phyloP scores from a whole-genome alignment of 2,888 invertebrate genomes.

The Synanthedon andrenaeformis region DNA sequence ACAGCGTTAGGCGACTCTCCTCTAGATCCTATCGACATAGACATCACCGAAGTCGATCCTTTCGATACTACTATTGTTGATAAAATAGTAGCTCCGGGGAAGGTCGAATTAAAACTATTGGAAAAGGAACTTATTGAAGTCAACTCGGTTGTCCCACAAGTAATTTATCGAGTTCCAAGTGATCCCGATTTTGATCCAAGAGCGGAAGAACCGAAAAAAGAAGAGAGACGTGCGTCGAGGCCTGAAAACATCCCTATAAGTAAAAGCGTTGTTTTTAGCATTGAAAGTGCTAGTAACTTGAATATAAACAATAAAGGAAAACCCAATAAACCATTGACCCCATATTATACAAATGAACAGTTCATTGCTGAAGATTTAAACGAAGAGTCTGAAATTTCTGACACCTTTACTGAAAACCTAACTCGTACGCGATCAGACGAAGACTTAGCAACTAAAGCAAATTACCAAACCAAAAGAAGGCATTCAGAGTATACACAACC shows the following conservation, averaged over 20 bases:
- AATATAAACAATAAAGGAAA: slow-evolving; percentile 74
- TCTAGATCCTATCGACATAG: slow-evolving; percentile 72
- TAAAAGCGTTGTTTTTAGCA: slow-evolving; percentile 67
- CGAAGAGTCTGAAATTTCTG: slow-evolving; percentile 74
- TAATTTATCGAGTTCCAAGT: slow-evolving; percentile 63
- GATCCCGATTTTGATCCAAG: slow-evolving; percentile 89
- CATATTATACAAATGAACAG: slow-evolving; percentile 79
- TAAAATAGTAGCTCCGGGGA: slow-evolving; percentile 79
- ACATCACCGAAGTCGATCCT: slow-evolving; percentile 77
- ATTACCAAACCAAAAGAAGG: slow-evolving; percentile 47
- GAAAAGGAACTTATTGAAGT: slow-evolving; percentile 80
- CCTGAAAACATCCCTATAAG: slow-evolving; percentile 70
- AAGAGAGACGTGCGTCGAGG: slow-evolving; percentile 72
- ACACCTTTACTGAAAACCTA: slow-evolving; percentile 72
- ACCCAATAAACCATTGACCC: slow-evolving; percentile 80
- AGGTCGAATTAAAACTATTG: slow-evolving; percentile 81
- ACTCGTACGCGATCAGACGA: slow-evolving; percentile 74
- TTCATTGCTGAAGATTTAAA: slow-evolving; percentile 67
- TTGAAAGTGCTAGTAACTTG: slow-evolving; percentile 40
- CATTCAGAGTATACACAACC: slow-evolving; percentile 62
- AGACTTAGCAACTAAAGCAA: slow-evolving; percentile 69
- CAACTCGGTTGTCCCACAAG: slow-evolving; percentile 30
- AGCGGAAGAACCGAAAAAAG: slow-evolving; percentile 65
- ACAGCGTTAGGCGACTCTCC: slow-evolving; percentile 77
- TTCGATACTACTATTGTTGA: slow-evolving; percentile 87